Evolutionary conservation across 1,140 invertebrate genomes (phyloP), one percentile per base, ranked within the genome.

Genomic region (Drosophila bifasciata): DNA sequence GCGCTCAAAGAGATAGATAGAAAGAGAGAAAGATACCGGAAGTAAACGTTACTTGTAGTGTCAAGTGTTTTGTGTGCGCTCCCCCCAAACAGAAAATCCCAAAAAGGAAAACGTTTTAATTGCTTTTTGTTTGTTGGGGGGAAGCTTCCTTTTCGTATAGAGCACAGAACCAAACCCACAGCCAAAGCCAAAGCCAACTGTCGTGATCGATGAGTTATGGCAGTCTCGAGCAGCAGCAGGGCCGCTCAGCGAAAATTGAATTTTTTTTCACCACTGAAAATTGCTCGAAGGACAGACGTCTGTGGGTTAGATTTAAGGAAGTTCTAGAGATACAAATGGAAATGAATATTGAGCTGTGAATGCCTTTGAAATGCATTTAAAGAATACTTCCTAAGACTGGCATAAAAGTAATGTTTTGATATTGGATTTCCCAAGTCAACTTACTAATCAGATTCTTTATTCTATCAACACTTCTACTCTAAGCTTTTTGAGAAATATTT

Each of bases 51-150:
- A 60, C 59, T 79, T 69, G 64, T 61, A 64, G 50, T 55, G 72
- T 56, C 50, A 73, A 62, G 61, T 61, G 56, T 49, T 63, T 21
- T 36, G 17, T 50, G 50, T 32, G 19, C 5, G 19, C 36, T 13
- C 15, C 28, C 21, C 61, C 28, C 64, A 32, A 32, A 46, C 71
- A 67, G 67, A 9, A 40, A 68, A 40, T 50, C 50, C 62, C 64
- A 36, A 53, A 57, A 41, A 75, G 60, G 49, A 76, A 76, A 72
- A 72, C 52, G 58, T 80, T 86, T 85, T 86, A 85, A 86, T 85
- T 86, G 76, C 80, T 86, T 85, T 85, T 80, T 28, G 69, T 62
- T 62, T 53, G 49, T 25, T 36, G 52, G 51, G 39, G 36, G 7
- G 23, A 40, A 55, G 72, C 60, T 66, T 63, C 64, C 68, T 67